Base-by-base conservation (phyloP, 2,888 invertebrate species). In the Catonia carolina region DNA sequence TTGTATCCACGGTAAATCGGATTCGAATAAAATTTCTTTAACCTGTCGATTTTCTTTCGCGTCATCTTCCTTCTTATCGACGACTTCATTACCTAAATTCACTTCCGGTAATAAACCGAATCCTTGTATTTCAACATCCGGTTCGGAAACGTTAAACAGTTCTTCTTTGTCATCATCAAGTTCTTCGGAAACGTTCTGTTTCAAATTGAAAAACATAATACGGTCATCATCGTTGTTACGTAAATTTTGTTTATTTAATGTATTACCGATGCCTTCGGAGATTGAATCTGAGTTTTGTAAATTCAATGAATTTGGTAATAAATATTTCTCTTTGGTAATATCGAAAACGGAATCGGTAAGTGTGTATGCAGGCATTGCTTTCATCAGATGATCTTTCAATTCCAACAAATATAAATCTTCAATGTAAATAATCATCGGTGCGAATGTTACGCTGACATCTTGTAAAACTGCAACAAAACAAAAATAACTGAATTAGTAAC, bases 401-500 rank as follows among this genome's bases (percentile, higher is more conserved):
- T 81, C 80, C 49, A 78, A 79, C 36, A 89, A 76, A 68, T 82
- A 89, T 0, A 82, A 82, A 68, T 89, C 89, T 68, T 89, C 89
- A 6, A 89, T 74, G 71, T 85, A 90, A 2, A 83, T 76, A 2
- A 84, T 81, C 17, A 89, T 72, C 1, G 88, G 84, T 45, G 82
- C 81, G 49, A 85, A 62, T 18, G 75, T 75, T 6, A 83, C 62
- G 41, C 77, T 77, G 35, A 85, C 67, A 60, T 82, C 79, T 27
- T 79, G 79, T 27, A 82, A 68, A 59, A 79, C 84, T 81, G 69
- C 47, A 71, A 73, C 67, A 14, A 65, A 63, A 45, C 71, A 56
- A 53, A 41, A n/a, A n/a, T n/a, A n/a, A n/a, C n/a, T n/a, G n/a
- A n/a, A n/a, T n/a, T n/a, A n/a, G n/a, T n/a, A n/a, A n/a, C n/a